Conservation (phyloP, 2,797 vertebrate species). For the Oceanodroma leucorhoa region DNA sequence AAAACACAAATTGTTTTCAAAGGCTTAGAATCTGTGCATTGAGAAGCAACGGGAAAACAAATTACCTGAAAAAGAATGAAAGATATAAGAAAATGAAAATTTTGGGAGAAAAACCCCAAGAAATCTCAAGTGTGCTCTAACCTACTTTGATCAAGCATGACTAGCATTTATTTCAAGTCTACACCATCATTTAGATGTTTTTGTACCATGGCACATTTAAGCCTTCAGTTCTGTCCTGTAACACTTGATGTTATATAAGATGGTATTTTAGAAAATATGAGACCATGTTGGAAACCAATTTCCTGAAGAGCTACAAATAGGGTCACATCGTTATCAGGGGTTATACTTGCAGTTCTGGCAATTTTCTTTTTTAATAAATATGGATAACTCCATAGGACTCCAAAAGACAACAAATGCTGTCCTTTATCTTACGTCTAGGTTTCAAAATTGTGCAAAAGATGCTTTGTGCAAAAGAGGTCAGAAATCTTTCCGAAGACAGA, state of each 20-base stretch:
- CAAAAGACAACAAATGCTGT: neutral
- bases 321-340: conserved; percentile 10
- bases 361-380: conserved; percentile 52
- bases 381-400: neutral
- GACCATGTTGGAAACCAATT: conserved; percentile 50
- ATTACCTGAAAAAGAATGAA: neutral
- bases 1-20: neutral
- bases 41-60: neutral
- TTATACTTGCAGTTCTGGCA: neutral
- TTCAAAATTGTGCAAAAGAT: neutral
- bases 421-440: neutral
- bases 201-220: neutral
- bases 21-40: neutral
- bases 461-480: neutral
- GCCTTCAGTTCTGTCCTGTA: conserved; percentile 4
- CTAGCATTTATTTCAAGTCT: conserved; percentile 8
- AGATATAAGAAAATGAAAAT: neutral
- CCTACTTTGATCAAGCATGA: neutral
- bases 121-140: neutral
- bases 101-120: neutral
- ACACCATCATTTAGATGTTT: neutral
- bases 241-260: conserved; percentile 2
- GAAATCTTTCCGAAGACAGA: neutral
- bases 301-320: conserved; percentile 42
- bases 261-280: conserved; percentile 58